Conservation (phyloP, 2,888 invertebrate species). For the Malacosoma neustria region DNA sequence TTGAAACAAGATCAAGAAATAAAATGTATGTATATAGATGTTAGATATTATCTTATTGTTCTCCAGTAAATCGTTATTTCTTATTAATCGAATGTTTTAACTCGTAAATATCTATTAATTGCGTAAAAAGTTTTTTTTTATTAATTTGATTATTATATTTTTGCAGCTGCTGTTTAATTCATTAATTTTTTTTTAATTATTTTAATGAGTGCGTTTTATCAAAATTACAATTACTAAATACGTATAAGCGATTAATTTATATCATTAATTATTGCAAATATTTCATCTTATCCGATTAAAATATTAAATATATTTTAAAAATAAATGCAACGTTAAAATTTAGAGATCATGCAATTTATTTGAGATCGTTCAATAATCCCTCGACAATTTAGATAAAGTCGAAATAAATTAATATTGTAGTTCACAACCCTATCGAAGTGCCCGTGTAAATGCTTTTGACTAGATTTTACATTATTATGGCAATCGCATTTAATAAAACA, state of each 20-base stretch:
- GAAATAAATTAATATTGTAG: constrained; percentile 53
- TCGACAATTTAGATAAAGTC: constrained; percentile 27
- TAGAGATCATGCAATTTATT: constrained; percentile 57
- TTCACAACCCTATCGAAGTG: constrained; percentile 68
- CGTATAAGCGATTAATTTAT: constrained; percentile 51
- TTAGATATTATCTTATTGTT: too few species aligned
- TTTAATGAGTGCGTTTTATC: constrained; percentile 40
- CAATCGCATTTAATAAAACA: constrained; percentile 28
- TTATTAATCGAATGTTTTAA: constrained; percentile 40
- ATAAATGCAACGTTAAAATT: constrained; percentile 62
- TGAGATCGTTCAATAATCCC: constrained; percentile 58
- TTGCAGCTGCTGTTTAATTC: constrained; percentile 51
- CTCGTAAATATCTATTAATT: constrained; percentile 34
- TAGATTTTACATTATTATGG: constrained; percentile 57
- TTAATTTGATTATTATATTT: constrained; percentile 33
- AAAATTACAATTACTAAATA: constrained; percentile 49
- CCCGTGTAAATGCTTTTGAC: constrained; percentile 55
- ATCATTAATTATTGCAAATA: constrained; percentile 47
- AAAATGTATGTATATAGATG: too few species aligned
- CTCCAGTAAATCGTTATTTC: too few species aligned
- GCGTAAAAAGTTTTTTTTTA: constrained; percentile 42
- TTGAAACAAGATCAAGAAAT: too few species aligned
- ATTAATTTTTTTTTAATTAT: constrained; percentile 50
- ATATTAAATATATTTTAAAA: constrained; percentile 33
- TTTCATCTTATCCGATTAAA: constrained; percentile 29